Percentiles rank a stretch among this genome's conserved stretches.
phyloP scores from a whole-genome alignment of 2,888 invertebrate genomes.

The Ryuthela nishihirai region DNA sequence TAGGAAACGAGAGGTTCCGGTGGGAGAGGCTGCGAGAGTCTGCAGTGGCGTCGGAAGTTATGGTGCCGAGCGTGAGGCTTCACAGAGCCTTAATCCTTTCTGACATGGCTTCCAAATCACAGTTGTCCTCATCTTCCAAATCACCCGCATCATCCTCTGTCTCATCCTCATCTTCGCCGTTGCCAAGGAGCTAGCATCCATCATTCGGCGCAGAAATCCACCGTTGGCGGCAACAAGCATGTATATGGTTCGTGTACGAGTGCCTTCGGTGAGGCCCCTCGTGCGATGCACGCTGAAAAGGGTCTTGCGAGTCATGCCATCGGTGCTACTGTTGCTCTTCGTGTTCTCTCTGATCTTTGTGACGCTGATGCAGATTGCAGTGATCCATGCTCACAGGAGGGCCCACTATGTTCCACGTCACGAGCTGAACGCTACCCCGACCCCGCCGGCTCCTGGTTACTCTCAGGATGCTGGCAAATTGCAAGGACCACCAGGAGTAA shows the following conservation, averaged over 20 bases:
- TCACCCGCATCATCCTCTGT: too few relatives aligned
- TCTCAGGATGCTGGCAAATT: background rate
- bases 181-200: too few relatives aligned
- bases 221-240: too few relatives aligned
- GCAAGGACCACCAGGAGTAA: background rate
- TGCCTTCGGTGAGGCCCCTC: slow-evolving; percentile 41
- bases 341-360: slow-evolving; percentile 43
- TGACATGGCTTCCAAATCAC: too few relatives aligned
- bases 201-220: too few relatives aligned
- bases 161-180: too few relatives aligned
- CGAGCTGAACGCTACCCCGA: slow-evolving; percentile 10
- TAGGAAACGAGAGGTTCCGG: too few relatives aligned
- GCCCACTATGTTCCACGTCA: slow-evolving; percentile 15
- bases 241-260: slow-evolving; percentile 38
- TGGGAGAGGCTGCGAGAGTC: too few relatives aligned
- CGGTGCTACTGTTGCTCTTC: slow-evolving; percentile 40
- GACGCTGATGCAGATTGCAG: slow-evolving; percentile 43
- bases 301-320: slow-evolving; percentile 40
- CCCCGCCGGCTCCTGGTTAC: slow-evolving; percentile 4
- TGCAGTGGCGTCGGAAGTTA: too few relatives aligned
- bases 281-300: slow-evolving; percentile 41
- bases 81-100: too few relatives aligned
- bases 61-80: too few relatives aligned
- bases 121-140: too few relatives aligned
- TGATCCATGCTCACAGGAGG: slow-evolving; percentile 41